phyloP scores from a whole-genome alignment of 2,888 invertebrate genomes.

The Buathra laborator region DNA sequence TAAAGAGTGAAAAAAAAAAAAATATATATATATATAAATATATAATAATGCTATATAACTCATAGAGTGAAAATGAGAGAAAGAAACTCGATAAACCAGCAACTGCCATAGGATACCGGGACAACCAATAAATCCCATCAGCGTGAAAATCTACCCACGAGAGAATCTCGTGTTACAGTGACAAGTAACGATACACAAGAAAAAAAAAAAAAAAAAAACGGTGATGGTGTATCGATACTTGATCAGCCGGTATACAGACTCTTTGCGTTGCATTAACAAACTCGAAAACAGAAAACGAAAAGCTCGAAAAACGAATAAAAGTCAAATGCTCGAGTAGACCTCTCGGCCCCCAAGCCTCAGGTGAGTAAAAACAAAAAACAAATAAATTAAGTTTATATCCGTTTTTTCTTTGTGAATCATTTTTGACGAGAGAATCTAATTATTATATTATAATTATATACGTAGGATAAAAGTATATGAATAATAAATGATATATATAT shows the following conservation, averaged over 20 bases:
- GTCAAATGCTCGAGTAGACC: slow-evolving; percentile 82
- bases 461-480: slow-evolving; percentile 30
- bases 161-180: slow-evolving; percentile 51
- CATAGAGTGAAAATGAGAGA: slow-evolving; percentile 63
- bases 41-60: slow-evolving; percentile 4
- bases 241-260: slow-evolving; percentile 58
- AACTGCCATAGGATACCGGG: slow-evolving; percentile 80
- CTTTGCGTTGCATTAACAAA: slow-evolving; percentile 69
- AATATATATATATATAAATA: neutral
- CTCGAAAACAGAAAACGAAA: slow-evolving; percentile 56
- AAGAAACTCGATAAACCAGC: slow-evolving; percentile 76
- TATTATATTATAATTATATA: slow-evolving; percentile 34
- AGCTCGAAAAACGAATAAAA: slow-evolving; percentile 69
- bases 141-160: slow-evolving; percentile 68
- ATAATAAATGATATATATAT: slow-evolving; percentile 6
- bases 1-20: slow-evolving; percentile 58
- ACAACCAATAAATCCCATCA: slow-evolving; percentile 71
- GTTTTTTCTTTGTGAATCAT: slow-evolving; percentile 78
- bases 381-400: slow-evolving; percentile 80
- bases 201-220: slow-evolving; percentile 6
- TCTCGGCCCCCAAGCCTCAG: slow-evolving; percentile 81
- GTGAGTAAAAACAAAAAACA: slow-evolving; percentile 83
- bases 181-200: slow-evolving; percentile 48
- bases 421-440: slow-evolving; percentile 58
- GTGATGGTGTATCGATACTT: slow-evolving; percentile 55